A percentile compares a stretch with the other conserved stretches of the same genome.
These are phyloP conservation scores for mouse (Mus musculus) DNA, from an alignment of 2,113 vertebrate species.

Conservation along the genomic window GRCm39 chrX:136478501-136479000, in stretches of 20 bases:
- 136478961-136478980: neutral
- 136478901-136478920: constrained; percentile 30
- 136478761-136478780: neutral
- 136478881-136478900: neutral
- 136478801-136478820: neutral
- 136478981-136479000: constrained; percentile 48
- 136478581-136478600: constrained; percentile 12
- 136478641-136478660: constrained; percentile 47
- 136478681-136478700: constrained; percentile 23
- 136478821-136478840: constrained; percentile 25
- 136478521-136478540: neutral
- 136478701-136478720: constrained; percentile 23
- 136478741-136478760: constrained; percentile 29
- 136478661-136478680: constrained; percentile 7
- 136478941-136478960: neutral
- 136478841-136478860: constrained; percentile 29
- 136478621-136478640: neutral
- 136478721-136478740: neutral
- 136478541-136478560: neutral
- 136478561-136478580: constrained; percentile 44
- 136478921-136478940: constrained; percentile 40
- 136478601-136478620: constrained; percentile 38
- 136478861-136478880: neutral
- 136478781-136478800: constrained; percentile 1
- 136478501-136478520: constrained; percentile 40